Evolutionary conservation across 1,140 invertebrate genomes (phyloP).

Genomic region (Lasioglossum albipes): DNA sequence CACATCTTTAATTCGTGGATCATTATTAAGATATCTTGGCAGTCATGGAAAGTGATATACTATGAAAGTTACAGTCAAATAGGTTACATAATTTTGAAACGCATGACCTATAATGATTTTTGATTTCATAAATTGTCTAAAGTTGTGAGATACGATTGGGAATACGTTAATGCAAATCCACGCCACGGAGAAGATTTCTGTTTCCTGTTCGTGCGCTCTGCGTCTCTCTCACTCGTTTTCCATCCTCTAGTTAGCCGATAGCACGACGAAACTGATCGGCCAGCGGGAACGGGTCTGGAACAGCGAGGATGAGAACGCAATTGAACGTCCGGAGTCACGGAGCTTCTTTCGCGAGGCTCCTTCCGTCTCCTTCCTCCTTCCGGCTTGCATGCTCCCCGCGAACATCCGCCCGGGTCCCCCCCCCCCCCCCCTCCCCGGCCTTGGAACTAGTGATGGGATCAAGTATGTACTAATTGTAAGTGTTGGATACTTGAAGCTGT

Average conservation of each 20-base stretch:
- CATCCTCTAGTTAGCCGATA: conserved; percentile 43
- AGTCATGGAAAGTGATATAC: too few relatives aligned
- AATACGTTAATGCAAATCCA: conserved; percentile 66
- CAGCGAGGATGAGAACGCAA: conserved; percentile 52
- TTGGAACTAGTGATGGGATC: too few relatives aligned
- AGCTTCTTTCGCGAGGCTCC: conserved; percentile 26
- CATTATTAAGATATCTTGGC: too few relatives aligned
- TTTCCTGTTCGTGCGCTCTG: background rate
- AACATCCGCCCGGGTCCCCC: conserved; percentile 18
- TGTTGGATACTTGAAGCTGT: too few relatives aligned
- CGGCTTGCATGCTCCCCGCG: conserved; percentile 11
- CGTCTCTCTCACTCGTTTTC: background rate
- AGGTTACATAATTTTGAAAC: too few relatives aligned
- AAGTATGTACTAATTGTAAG: too few relatives aligned
- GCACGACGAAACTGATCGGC: conserved; percentile 55
- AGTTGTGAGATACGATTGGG: too few relatives aligned
- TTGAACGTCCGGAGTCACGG: conserved; percentile 53
- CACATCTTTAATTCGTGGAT: too few relatives aligned
- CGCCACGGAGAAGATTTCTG: conserved; percentile 29
- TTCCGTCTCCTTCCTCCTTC: conserved; percentile 39
- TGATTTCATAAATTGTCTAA: too few relatives aligned
- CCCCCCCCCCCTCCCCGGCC: too few relatives aligned
- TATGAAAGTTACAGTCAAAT: too few relatives aligned
- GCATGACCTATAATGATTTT: too few relatives aligned
- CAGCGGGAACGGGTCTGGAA: conserved; percentile 30